Evolutionary conservation across 2,888 invertebrate genomes (phyloP).

Genomic region (Meganola albula): DNA sequence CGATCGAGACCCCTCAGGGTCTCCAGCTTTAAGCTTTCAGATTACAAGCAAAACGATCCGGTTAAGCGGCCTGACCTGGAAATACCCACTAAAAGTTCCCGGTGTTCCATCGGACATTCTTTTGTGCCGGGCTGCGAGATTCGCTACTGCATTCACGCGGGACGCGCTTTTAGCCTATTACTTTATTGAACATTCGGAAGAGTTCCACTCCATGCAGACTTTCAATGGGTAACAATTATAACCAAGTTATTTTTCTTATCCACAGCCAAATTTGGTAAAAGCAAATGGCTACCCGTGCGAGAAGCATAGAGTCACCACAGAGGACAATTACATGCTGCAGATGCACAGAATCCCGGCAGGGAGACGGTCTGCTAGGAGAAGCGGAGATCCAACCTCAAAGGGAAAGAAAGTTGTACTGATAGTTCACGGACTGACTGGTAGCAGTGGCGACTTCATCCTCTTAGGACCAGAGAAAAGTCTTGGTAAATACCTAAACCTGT

Average conservation of each 20-base stretch:
- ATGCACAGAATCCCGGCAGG: conserved; percentile 79
- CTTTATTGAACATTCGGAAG: no score
- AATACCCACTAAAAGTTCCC: no score
- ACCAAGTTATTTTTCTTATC: conserved; percentile 6
- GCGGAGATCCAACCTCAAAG: conserved; percentile 35
- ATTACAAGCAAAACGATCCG: no score
- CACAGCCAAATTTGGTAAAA: conserved; percentile 66
- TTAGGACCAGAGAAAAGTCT: conserved; percentile 82
- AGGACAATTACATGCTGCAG: conserved; percentile 80
- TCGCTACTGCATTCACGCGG: no score
- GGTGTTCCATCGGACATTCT: no score
- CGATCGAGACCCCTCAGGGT: no score
- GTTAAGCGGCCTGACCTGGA: no score
- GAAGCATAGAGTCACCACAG: conserved; percentile 68
- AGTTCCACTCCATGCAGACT: no score
- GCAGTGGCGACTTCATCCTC: conserved; percentile 83
- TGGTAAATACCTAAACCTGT: conserved; percentile 52
- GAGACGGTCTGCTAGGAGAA: conserved; percentile 44
- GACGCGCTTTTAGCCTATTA: no score
- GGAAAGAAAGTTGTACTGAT: conserved; percentile 66
- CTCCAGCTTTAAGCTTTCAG: no score
- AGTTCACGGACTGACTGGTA: conserved; percentile 80
- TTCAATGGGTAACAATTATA: no score
- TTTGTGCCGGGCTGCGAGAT: no score
- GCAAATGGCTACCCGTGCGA: conserved; percentile 71